phyloP scores from a whole-genome alignment of 2,888 invertebrate species.

The Plagodis pulveraria region DNA sequence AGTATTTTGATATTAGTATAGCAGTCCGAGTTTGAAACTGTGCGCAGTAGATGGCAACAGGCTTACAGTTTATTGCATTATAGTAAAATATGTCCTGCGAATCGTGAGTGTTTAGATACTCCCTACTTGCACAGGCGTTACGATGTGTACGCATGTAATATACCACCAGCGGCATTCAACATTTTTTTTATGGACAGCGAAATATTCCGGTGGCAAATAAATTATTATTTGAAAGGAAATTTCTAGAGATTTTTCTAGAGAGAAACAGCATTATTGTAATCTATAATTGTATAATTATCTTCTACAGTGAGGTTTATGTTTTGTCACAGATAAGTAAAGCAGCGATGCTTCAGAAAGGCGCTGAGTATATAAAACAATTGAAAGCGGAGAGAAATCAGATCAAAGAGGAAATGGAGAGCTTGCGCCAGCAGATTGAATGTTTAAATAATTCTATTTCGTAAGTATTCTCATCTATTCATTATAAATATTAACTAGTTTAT shows the following conservation, averaged over 20 bases:
- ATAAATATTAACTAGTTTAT: neutral
- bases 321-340: slow-evolving; percentile 93
- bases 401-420: slow-evolving; percentile 94
- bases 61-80: too few relatives aligned
- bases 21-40: too few relatives aligned
- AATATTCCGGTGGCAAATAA: too few relatives aligned
- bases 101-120: too few relatives aligned
- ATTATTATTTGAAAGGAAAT: too few relatives aligned
- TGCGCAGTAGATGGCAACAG: too few relatives aligned
- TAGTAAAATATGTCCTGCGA: too few relatives aligned
- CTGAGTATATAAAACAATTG: slow-evolving; percentile 96
- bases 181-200: too few relatives aligned
- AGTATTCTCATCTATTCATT: slow-evolving; percentile 41
- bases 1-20: too few relatives aligned
- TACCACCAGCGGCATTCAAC: too few relatives aligned
- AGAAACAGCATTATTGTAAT: slow-evolving; percentile 2
- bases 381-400: slow-evolving; percentile 93
- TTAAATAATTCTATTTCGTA: slow-evolving; percentile 96
- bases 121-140: too few relatives aligned
- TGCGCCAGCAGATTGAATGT: slow-evolving; percentile 95
- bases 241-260: neutral
- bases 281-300: neutral
- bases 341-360: slow-evolving; percentile 98
- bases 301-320: slow-evolving; percentile 2
- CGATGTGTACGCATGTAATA: too few relatives aligned